Evolutionary conservation across 2,888 invertebrate species (phyloP), one percentile per base, ranked within the genome.

Genomic region (Pristionchus mayeri): DNA sequence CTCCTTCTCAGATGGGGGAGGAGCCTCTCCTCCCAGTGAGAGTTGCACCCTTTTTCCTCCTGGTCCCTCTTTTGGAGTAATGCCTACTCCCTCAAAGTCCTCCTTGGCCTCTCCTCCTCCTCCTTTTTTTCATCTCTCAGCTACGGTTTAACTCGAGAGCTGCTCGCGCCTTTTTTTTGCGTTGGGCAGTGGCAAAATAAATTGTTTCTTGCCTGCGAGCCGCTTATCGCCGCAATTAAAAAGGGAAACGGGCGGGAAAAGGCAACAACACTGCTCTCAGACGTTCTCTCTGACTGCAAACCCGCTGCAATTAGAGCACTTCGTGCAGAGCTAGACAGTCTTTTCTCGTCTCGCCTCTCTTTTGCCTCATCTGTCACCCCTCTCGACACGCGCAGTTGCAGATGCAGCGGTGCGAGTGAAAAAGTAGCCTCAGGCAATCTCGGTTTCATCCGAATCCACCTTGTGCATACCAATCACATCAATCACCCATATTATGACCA

Each of bases 31-130:
- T 57, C 57, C 27, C 67, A 30, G 6, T 16, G 30, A 71, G 40
- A 71, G 71, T 71, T 71, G 71, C 71, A 71, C 71, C 71, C 71
- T 44, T 44, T 40, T 18, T 34, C 50, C 76, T 50, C 76, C 34
- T 24, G 57, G 24, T 18, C 75, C 50, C 76, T 76, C 48, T 44
- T 48, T 76, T 67, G 67, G 67, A 71, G 71, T 71, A 71, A 71
- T 71, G 71, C 71, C 71, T 75, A 40, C 24, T 27, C 44, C 40
- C 30, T 37, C 37, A 34, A 40, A 37, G 21, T 40, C 40, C 71
- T 71, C 71, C 40, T 40, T n/a, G n/a, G n/a, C n/a, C n/a, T n/a
- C n/a, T n/a, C 57, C 30, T 63, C 24, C 34, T 6, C 34, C 30
- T 63, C 63, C 63, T 27, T 30, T 50, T 40, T 50, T 76, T 76